A percentile compares a stretch with the other conserved stretches of the same genome.
phyloP scores from a whole-genome alignment of 2,888 invertebrate genomes.

The Platynereis dumerilii region DNA sequence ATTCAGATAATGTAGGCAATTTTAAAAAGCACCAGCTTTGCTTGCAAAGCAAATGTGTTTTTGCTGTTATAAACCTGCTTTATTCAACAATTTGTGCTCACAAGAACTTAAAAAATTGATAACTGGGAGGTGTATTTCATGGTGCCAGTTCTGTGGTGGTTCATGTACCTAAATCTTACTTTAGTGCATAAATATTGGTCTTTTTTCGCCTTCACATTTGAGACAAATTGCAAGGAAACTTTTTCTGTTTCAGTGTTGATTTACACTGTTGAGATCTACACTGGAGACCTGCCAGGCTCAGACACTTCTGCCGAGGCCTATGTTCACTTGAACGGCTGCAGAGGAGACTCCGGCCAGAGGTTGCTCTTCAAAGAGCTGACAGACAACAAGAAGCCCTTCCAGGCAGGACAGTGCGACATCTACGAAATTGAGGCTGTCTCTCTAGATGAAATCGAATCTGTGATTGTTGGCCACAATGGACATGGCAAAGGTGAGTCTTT shows the following conservation, averaged over 20 bases:
- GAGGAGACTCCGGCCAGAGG: constrained; percentile 38
- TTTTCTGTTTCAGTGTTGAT: constrained; percentile 3
- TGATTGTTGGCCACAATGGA: constrained; percentile 53
- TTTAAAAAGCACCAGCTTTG: no score
- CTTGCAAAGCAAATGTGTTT: no score
- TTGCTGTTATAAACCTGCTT: no score
- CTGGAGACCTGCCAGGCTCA: constrained; percentile 36
- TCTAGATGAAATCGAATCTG: constrained; percentile 46
- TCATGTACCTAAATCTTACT: no score
- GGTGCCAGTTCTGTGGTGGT: no score
- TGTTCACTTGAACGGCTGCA: constrained; percentile 34
- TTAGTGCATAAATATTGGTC: no score
- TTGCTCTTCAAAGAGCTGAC: constrained; percentile 30
- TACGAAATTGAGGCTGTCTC: constrained; percentile 57
- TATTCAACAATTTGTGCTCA: no score
- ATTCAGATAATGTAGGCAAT: no score
- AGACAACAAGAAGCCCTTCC: constrained; percentile 29
- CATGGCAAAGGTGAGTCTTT: constrained; percentile 35
- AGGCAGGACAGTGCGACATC: constrained; percentile 46
- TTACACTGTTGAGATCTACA: constrained; percentile 37
- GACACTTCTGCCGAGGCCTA: constrained; percentile 41
- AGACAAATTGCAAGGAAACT: no score
- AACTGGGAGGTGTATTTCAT: no score
- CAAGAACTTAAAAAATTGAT: no score
- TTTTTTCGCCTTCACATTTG: no score